Percentiles rank a stretch among this genome's conserved stretches.
These are phyloP conservation scores for Cryptomyrus ogoouensis DNA, from an alignment of 2,113 vertebrate genomes.

Conservation along the genomic window DNA sequence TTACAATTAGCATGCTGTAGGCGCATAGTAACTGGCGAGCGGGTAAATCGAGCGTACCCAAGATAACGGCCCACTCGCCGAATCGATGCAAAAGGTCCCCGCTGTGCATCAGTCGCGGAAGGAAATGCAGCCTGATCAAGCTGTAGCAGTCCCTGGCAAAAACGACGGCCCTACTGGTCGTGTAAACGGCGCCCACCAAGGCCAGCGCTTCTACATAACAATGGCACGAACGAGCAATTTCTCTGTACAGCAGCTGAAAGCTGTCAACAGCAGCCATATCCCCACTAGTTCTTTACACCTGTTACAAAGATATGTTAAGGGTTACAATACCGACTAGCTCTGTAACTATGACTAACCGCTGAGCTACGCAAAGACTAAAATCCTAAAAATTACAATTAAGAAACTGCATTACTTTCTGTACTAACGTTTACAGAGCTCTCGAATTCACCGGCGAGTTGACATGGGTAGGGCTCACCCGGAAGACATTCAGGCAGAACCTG, in stretches of 20 bases:
- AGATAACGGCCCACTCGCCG: conserved; percentile 84
- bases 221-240: conserved; percentile 77
- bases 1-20: neutral
- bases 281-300: neutral
- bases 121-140: conserved; percentile 68
- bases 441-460: neutral
- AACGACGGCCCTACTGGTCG: conserved; percentile 59
- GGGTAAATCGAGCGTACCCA: conserved; percentile 67
- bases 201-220: conserved; percentile 79
- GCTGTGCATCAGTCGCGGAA: conserved; percentile 65
- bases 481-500: neutral
- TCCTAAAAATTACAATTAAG: neutral
- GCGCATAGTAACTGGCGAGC: neutral
- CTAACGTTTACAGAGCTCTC: neutral
- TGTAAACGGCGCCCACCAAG: conserved; percentile 80
- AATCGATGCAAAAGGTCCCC: conserved; percentile 68
- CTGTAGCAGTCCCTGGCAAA: conserved; percentile 68
- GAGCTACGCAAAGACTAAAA: neutral
- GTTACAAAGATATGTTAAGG: neutral
- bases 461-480: neutral
- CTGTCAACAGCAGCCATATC: conserved; percentile 90
- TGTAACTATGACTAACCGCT: too few relatives aligned
- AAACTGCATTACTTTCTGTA: neutral
- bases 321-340: neutral
- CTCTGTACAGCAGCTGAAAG: conserved; percentile 78